Evolutionary conservation across 2,797 vertebrate genomes (phyloP), one percentile per base, ranked within the genome.

Genomic region (Podarcis siculus): DNA sequence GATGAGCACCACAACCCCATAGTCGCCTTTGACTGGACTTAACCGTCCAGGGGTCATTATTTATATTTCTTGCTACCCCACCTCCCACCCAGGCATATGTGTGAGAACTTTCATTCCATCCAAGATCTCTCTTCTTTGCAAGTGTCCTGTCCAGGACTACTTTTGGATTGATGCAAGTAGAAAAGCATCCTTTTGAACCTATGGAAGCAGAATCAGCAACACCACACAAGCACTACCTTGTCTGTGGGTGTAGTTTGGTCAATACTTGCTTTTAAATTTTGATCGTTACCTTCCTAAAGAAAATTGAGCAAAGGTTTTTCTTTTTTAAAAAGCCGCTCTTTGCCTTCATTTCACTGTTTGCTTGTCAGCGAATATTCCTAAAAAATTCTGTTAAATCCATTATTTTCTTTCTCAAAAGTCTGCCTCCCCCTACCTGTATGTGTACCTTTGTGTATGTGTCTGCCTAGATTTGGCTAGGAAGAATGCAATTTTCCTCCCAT

Each of bases 61-160:
- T 55, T 4, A 15, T 55, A 55, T 64, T 32, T 61, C 45, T 72
- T 93, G 61, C 81, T 86, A 49, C 87, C 71, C 71, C 75, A 17
- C 17, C 1, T 2, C 42, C 42, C 42, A 55, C 49, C 13, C 87
- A 0, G 0, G 76, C n/a, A 7, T 8, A 21, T 6, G 39, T 82
- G 45, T 1, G 1, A 67, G 39, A 0, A 1, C 12, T 5, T 58
- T 66, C 71, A 87, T 93, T 87, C 86, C 45, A 37, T 89, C 85
- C 79, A 85, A 21, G 8, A 83, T 66, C 42, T 91, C 2, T 84
- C 32, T 83, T 89, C 23, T 66, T 35, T 73, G 66, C 1, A 76
- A 75, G 79, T 86, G 76, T 13, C 5, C 32, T 4, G 23, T 75
- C 19, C 0, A 0, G 39, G 71, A 49, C 45, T 8, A 84, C 3